Percentiles rank a stretch among this genome's conserved stretches.
phyloP scores from a whole-genome alignment of 2,797 vertebrate species.

The Bufotes viridis region DNA sequence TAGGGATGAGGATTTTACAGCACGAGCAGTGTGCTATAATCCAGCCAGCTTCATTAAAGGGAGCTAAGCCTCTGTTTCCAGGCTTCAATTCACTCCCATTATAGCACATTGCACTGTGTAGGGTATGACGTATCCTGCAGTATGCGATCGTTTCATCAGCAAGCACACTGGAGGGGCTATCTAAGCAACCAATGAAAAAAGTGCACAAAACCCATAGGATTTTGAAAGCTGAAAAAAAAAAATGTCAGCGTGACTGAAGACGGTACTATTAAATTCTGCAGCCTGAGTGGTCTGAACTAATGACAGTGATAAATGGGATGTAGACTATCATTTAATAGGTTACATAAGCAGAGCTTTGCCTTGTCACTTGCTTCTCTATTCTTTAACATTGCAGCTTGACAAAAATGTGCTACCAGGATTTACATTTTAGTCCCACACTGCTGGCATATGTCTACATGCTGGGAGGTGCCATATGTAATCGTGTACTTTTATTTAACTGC shows the following conservation, averaged over 20 bases:
- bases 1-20: conserved; percentile 2
- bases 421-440: background rate
- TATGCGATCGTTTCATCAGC: conserved; percentile 5
- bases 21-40: conserved; percentile 23
- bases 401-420: background rate
- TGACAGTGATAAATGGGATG: conserved; percentile 25
- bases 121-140: conserved; percentile 1
- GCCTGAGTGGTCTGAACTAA: conserved; percentile 37
- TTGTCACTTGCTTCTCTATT: background rate
- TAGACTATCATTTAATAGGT: conserved; percentile 8
- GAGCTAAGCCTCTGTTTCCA: conserved; percentile 26
- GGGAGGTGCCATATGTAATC: background rate
- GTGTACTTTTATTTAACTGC: background rate
- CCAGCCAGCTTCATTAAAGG: conserved; percentile 19
- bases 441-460: background rate
- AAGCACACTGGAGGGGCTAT: background rate
- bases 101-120: conserved; percentile 9
- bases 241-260: background rate
- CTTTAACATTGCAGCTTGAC: background rate
- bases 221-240: background rate
- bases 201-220: background rate
- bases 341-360: background rate
- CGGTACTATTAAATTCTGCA: conserved; percentile 30
- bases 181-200: background rate
- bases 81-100: conserved; percentile 10